Percentiles rank a stretch among this genome's conserved stretches.
Conservation (phyloP, 1,140 invertebrate genomes). For the Aethina tumida region DNA sequence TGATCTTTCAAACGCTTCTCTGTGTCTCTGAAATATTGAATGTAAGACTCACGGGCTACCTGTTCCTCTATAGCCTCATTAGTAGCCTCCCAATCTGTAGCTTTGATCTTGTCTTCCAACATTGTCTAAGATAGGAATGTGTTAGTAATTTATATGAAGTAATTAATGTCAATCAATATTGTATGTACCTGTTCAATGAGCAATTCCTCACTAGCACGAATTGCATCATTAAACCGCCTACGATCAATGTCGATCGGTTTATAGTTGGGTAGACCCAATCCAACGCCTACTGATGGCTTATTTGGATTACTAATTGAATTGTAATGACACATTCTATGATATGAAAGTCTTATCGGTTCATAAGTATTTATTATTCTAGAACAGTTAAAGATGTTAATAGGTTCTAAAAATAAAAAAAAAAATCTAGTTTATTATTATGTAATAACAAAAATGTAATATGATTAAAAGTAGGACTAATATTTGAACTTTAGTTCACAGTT, state of each 20-base stretch:
- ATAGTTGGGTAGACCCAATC: slow-evolving; percentile 75
- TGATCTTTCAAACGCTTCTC: slow-evolving; percentile 28
- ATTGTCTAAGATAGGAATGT: slow-evolving; percentile 53
- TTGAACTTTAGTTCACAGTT: too few species aligned
- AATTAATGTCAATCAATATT: too few species aligned
- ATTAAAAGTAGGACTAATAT: slow-evolving; percentile 4
- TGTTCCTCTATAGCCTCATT: slow-evolving; percentile 89
- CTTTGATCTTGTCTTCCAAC: slow-evolving; percentile 85
- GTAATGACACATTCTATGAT: slow-evolving; percentile 84
- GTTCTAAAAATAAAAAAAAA: slow-evolving; percentile 56
- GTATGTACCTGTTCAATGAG: slow-evolving; percentile 67
- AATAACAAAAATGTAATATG: slow-evolving; percentile 12
- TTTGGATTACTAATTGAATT: slow-evolving; percentile 86
- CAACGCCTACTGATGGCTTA: slow-evolving; percentile 76
- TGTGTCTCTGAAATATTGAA: slow-evolving; percentile 53
- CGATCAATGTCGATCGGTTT: slow-evolving; percentile 71
- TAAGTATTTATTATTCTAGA: slow-evolving; percentile 52
- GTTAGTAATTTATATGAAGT: slow-evolving; percentile 2
- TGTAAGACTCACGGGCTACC: slow-evolving; percentile 79
- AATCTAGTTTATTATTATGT: too few species aligned
- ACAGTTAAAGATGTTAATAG: slow-evolving; percentile 85
- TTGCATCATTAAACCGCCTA: slow-evolving; percentile 67
- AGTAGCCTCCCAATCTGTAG: slow-evolving; percentile 90
- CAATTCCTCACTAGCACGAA: slow-evolving; percentile 71
- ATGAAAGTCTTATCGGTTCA: slow-evolving; percentile 80